phyloP scores from a whole-genome alignment of 1,140 invertebrate genomes.

The Magallana ariakensis region DNA sequence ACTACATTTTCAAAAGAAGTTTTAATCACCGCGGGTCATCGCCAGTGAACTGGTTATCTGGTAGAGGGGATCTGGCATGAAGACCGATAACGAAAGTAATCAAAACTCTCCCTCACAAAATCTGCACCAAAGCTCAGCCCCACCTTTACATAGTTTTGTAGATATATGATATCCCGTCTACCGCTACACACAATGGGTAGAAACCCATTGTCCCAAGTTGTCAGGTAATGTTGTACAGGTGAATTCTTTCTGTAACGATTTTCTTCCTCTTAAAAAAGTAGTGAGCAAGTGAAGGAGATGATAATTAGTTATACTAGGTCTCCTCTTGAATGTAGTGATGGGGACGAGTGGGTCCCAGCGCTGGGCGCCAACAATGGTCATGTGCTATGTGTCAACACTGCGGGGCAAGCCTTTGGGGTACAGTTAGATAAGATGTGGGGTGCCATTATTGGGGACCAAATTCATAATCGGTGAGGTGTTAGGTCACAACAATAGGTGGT shows the following conservation, averaged over 20 bases:
- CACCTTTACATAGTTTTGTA: constrained; percentile 17
- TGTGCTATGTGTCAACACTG: constrained; percentile 33
- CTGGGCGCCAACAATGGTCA: neutral
- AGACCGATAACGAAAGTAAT: constrained; percentile 36
- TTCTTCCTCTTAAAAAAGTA: neutral
- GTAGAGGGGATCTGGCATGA: constrained; percentile 14
- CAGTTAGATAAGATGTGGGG: constrained; percentile 27
- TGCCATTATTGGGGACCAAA: neutral
- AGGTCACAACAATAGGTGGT: constrained; percentile 13
- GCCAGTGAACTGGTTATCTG: constrained; percentile 12
- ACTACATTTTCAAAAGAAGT: neutral
- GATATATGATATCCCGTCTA: constrained; percentile 1
- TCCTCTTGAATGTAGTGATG: neutral
- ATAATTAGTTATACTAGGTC: constrained; percentile 24
- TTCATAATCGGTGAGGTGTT: neutral
- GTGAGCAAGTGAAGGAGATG: neutral
- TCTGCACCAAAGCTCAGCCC: constrained; percentile 10
- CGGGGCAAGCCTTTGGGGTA: neutral
- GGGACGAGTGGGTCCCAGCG: neutral
- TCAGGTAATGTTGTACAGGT: neutral
- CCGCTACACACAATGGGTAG: neutral
- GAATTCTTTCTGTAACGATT: neutral
- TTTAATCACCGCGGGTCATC: constrained; percentile 19
- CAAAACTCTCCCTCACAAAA: constrained; percentile 24
- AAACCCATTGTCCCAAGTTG: neutral